Evolutionary conservation across 2,113 vertebrate genomes (phyloP).

Genomic region (Myrmophylax atrothorax): DNA sequence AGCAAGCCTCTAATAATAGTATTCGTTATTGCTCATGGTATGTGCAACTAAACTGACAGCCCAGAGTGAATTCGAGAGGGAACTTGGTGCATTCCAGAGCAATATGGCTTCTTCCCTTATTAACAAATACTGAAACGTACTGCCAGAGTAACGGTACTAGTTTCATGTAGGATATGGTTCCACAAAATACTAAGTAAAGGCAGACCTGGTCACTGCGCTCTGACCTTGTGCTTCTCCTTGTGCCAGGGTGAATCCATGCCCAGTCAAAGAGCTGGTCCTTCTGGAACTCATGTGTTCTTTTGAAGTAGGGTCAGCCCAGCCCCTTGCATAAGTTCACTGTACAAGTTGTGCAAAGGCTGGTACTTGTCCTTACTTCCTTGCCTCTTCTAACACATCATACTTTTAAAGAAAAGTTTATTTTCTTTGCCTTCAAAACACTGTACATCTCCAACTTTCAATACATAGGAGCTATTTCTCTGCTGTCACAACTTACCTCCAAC

Average conservation of each 20-base stretch:
- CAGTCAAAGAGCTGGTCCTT: neutral
- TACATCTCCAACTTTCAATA: neutral
- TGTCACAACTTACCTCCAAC: neutral
- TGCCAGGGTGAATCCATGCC: fast-evolving
- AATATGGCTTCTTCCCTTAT: neutral
- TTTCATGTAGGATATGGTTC: neutral
- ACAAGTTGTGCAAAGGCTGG: neutral
- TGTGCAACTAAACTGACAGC: neutral
- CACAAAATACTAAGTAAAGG: neutral
- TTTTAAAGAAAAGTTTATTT: neutral
- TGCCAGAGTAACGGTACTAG: neutral
- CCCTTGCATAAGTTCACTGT: neutral
- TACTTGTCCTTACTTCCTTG: neutral
- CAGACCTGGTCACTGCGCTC: neutral
- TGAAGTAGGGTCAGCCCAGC: neutral
- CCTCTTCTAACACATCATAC: neutral
- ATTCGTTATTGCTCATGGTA: neutral
- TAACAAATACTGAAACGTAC: neutral
- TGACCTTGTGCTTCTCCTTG: neutral
- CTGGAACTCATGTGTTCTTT: neutral
- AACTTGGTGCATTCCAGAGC: neutral
- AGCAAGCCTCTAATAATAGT: neutral
- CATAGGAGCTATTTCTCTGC: neutral
- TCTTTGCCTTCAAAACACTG: neutral
- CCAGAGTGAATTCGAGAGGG: neutral